Evolutionary conservation across 2,113 vertebrate genomes (phyloP), one percentile per base, ranked within the genome.

Genomic region (Arvicanthis niloticus): DNA sequence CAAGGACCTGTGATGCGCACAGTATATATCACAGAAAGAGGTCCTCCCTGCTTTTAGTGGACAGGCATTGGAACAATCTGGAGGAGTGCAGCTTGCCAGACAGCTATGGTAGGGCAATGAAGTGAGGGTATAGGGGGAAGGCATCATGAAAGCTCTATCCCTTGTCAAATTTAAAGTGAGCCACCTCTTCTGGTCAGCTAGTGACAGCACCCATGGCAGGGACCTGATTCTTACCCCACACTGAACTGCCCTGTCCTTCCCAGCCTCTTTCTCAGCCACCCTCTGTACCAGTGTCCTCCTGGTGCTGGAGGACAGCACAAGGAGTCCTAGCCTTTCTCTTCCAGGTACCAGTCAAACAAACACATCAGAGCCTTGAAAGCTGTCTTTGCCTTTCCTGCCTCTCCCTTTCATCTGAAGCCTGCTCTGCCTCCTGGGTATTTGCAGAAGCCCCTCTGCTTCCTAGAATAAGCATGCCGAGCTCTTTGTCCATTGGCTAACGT

Each of bases 81-180:
- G 6, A 10, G 4, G 17, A 19, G 16, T 45, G 17, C 10, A 19
- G 17, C 13, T 9, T 1, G 17, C 6, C 53, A 5, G 26, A 10
- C 15, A 5, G 0, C 5, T 11, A 5, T 70, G 5, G 5, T 48
- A 1, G 1, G 13, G 4, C 7, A 22, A 21, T 4, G 8, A 80
- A 2, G 6, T 11, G 2, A 16, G 19, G 16, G 26, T 3, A 34
- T 34, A 11, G 5, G 3, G 29, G 7, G n/a, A 37, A 22, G 2
- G 0, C 17, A 58, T 15, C 31, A 0, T 4, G 7, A 13, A 13
- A 10, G 3, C 45, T 82, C 29, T 15, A 0, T 56, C 17, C 40
- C 60, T n/a, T 26, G 34, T 37, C 56, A 51, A 1, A 51, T 19
- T 48, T n/a, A 53, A 93, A 76, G 37, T 7, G 5, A 88, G 31